Base-by-base conservation (phyloP, 2,113 vertebrate species). In the Okapia johnstoni region DNA sequence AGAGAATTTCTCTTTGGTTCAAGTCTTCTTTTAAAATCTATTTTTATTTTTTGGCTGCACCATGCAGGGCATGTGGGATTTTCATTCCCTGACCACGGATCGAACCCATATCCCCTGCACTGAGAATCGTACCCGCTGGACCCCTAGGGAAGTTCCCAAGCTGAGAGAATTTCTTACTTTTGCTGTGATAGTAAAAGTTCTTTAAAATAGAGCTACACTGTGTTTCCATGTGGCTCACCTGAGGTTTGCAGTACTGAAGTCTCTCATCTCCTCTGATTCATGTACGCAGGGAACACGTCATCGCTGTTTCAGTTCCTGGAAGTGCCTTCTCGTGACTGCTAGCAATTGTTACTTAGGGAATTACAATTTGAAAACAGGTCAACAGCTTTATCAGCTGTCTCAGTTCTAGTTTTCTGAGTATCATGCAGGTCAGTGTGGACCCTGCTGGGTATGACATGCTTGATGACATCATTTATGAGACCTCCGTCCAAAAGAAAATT, bases 401-500 rank as follows among this genome's bases (percentile, higher is more conserved):
- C 1, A 0, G 1, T 9, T 10, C 21, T 12, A 0, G 13, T 73
- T 87, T 77, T 55, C 3, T 25, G 10, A 73, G 1, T 3, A 11
- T 28, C 7, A 0, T 1, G 9, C 8, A 1, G 21, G 55, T 48
- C 2, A 6, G 2, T 25, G 2, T 43, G 73, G 17, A 48, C 33
- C 17, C 5, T 73, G 2, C 14, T 9, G 30, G 6, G 4, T 6
- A 5, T 30, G 9, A 40, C 13, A 1, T 26, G 11, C 26, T 4
- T 63, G 33, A 16, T 1, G 54, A 77, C 13, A 10, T 1, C 36
- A 1, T 92, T 61, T 60, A 8, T 61, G 48, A 46, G 85, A 23
- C 9, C n/a, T n/a, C 11, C 3, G 12, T 52, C 14, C 80, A 17
- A 46, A 52, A 28, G 43, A 28, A 85, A 17, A 26, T n/a, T 46